Conservation (phyloP, 2,888 invertebrate species). For the Nemotelus nigrinus region DNA sequence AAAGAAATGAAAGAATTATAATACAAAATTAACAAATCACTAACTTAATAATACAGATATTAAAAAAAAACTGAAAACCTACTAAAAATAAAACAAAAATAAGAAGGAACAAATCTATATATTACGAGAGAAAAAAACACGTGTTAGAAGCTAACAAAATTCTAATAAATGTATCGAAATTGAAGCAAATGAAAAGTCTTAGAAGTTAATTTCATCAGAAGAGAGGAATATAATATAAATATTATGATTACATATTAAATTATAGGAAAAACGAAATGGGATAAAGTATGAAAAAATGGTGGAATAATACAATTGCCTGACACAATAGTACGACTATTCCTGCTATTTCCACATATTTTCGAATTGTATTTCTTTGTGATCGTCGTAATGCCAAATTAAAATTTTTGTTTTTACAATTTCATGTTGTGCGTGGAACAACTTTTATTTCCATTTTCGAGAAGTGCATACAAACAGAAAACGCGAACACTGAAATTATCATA, state of each 20-base stretch:
- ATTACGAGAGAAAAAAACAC: too few species aligned
- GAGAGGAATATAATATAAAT: slow-evolving; percentile 6
- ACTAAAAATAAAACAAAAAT: too few species aligned
- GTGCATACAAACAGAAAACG: slow-evolving; percentile 1
- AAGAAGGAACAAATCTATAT: too few species aligned
- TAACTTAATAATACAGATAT: slow-evolving; percentile 8
- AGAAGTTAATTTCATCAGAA: slow-evolving; percentile 12
- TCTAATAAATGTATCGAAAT: slow-evolving; percentile 5
- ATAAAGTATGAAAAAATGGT: neutral
- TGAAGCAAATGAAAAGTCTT: slow-evolving; percentile 6
- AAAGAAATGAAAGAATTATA: slow-evolving; percentile 1
- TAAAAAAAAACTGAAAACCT: too few species aligned
- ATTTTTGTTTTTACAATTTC: neutral
- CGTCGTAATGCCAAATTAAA: slow-evolving; percentile 12
- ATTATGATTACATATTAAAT: neutral
- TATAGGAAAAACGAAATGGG: too few species aligned
- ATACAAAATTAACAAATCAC: neutral
- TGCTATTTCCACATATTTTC: too few species aligned
- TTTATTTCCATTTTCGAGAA: neutral
- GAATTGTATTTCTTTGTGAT: neutral
- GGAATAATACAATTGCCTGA: neutral
- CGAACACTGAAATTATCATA: neutral
- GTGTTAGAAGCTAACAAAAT: neutral
- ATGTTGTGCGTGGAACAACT: neutral
- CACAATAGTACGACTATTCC: neutral